Percentiles rank a stretch among this genome's conserved stretches.
These are phyloP conservation scores for Balaeniceps rex DNA, from an alignment of 2,113 vertebrate species.

Conservation along the genomic window DNA sequence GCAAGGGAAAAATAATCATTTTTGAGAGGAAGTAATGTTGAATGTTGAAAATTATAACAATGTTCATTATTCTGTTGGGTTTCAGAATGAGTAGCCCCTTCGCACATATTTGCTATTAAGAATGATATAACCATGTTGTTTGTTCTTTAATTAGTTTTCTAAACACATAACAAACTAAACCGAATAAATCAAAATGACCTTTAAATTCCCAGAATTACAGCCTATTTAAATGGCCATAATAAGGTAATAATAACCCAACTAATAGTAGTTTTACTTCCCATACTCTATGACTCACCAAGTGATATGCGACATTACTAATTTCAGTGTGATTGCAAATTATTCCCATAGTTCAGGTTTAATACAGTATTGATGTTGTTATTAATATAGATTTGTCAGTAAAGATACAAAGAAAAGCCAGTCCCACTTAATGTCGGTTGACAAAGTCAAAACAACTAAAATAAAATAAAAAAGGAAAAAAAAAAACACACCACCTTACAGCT, in stretches of 20 bases:
- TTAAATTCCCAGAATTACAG: constrained; percentile 75
- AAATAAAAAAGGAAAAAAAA: neutral
- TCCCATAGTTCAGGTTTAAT: constrained; percentile 75
- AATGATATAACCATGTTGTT: constrained; percentile 56
- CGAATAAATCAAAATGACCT: constrained; percentile 76
- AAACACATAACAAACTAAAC: constrained; percentile 71
- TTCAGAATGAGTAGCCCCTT: constrained; percentile 3
- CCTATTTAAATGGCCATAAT: constrained; percentile 73
- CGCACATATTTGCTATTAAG: neutral
- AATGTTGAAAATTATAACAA: neutral
- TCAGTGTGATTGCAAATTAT: constrained; percentile 72
- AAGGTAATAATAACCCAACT: constrained; percentile 72
- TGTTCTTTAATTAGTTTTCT: constrained; percentile 75
- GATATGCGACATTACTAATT: constrained; percentile 71
- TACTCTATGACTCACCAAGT: constrained; percentile 20
- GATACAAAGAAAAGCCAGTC: constrained; percentile 65
- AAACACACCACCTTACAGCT: neutral
- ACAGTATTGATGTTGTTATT: constrained; percentile 76
- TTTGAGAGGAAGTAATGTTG: neutral
- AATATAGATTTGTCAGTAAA: constrained; percentile 80
- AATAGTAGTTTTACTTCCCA: constrained; percentile 56
- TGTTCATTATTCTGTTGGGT: neutral
- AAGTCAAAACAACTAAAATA: neutral
- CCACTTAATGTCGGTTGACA: constrained; percentile 62
- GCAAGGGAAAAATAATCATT: neutral